A percentile compares a stretch with the other conserved stretches of the same genome.
Evolutionary conservation across 2,797 vertebrate genomes (phyloP).

Genomic region (Clarias fuscus): DNA sequence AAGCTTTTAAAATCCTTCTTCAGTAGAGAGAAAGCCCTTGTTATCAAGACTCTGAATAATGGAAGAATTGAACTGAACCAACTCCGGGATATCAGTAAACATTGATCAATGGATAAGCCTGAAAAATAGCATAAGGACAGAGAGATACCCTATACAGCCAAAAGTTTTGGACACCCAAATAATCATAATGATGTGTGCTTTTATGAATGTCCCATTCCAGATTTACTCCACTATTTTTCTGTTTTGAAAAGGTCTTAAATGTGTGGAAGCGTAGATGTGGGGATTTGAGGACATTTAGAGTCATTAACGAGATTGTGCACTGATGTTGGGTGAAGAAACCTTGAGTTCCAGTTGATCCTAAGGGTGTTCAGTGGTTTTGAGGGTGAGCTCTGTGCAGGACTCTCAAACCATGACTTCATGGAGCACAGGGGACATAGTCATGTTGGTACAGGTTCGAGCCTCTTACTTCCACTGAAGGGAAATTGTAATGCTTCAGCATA

Average conservation of each 20-base stretch:
- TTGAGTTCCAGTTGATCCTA: neutral
- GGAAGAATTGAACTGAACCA: neutral
- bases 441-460: neutral
- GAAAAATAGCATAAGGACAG: conserved; percentile 4
- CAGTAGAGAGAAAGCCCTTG: neutral
- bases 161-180: neutral
- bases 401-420: neutral
- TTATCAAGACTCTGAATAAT: neutral
- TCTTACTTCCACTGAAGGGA: neutral
- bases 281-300: neutral
- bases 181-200: neutral
- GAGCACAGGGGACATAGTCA: neutral
- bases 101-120: neutral
- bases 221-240: neutral
- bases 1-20: neutral
- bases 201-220: neutral
- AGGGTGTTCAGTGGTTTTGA: neutral
- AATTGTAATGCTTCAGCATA: neutral
- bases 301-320: neutral
- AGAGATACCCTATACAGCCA: neutral
- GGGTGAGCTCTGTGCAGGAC: neutral
- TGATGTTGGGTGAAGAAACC: neutral
- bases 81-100: neutral
- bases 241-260: too few relatives aligned
- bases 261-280: neutral